These are phyloP conservation scores for Drosophila guanche DNA, from an alignment of 1,140 invertebrate species.

Conservation along the genomic window DNA sequence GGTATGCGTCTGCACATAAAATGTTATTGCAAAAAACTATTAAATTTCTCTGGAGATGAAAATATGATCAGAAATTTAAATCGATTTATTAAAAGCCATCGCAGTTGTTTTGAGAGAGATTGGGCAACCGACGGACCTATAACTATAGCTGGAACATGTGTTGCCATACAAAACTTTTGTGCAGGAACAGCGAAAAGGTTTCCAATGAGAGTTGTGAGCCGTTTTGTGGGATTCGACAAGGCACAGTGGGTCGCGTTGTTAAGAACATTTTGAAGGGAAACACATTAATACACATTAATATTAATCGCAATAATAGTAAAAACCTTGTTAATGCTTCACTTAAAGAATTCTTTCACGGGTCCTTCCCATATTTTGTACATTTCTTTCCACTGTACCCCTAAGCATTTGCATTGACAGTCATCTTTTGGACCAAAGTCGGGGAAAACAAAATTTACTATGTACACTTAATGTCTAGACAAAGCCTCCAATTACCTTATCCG, in stretches of 20 bases:
- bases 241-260: constrained; percentile 19
- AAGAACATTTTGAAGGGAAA: background rate
- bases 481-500: constrained; percentile 84
- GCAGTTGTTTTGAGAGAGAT: constrained; percentile 32
- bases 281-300: background rate
- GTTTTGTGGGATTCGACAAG: constrained; percentile 21
- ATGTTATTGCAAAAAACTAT: constrained; percentile 81
- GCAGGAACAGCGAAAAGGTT: constrained; percentile 37
- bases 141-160: constrained; percentile 53
- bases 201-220: constrained; percentile 12
- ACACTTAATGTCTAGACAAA: constrained; percentile 84
- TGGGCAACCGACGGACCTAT: background rate
- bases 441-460: constrained; percentile 79
- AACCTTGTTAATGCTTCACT: background rate
- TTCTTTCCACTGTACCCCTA: constrained; percentile 26
- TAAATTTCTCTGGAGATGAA: constrained; percentile 82
- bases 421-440: constrained; percentile 52
- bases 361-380: constrained; percentile 40
- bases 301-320: background rate
- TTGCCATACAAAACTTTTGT: constrained; percentile 68
- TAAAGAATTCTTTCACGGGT: no score
- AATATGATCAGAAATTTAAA: constrained; percentile 82
- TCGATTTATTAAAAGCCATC: constrained; percentile 80
- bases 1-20: constrained; percentile 60
- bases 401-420: constrained; percentile 32